Evolutionary conservation across 2,113 vertebrate species (phyloP).

Genomic region (Uria lomvia): DNA sequence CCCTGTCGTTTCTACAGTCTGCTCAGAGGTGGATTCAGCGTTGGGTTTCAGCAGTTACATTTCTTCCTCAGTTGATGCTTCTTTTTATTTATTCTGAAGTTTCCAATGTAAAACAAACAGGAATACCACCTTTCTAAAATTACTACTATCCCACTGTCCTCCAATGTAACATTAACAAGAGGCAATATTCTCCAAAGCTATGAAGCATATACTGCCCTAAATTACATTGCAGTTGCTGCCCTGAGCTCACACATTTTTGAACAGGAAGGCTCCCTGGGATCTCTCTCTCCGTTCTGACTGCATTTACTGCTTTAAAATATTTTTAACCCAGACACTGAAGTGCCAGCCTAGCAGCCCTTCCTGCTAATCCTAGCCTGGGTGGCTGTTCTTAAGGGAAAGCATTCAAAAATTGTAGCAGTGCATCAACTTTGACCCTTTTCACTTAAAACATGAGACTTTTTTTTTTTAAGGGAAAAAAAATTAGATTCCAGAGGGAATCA

Average conservation of each 20-base stretch:
- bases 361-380: constrained; percentile 74
- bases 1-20: neutral
- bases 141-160: constrained; percentile 68
- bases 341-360: constrained; percentile 73
- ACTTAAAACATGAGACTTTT: constrained; percentile 76
- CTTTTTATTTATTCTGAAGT: constrained; percentile 75
- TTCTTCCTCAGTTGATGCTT: constrained; percentile 45
- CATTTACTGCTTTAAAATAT: constrained; percentile 78
- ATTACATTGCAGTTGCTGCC: constrained; percentile 73
- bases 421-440: constrained; percentile 82
- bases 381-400: constrained; percentile 81
- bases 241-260: constrained; percentile 74
- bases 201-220: constrained; percentile 76
- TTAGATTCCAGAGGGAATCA: constrained; percentile 79
- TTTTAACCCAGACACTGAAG: constrained; percentile 77
- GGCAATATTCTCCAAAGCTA: constrained; percentile 77
- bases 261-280: constrained; percentile 73
- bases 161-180: constrained; percentile 70
- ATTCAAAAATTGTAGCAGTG: constrained; percentile 76
- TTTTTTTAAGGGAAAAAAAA: constrained; percentile 21
- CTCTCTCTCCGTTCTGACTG: constrained; percentile 56
- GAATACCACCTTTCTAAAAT: constrained; percentile 74
- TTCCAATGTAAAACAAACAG: constrained; percentile 70
- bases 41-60: constrained; percentile 55
- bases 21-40: constrained; percentile 55